Evolutionary conservation across 2,113 vertebrate genomes (phyloP).

Genomic region (Pluvianellus socialis): DNA sequence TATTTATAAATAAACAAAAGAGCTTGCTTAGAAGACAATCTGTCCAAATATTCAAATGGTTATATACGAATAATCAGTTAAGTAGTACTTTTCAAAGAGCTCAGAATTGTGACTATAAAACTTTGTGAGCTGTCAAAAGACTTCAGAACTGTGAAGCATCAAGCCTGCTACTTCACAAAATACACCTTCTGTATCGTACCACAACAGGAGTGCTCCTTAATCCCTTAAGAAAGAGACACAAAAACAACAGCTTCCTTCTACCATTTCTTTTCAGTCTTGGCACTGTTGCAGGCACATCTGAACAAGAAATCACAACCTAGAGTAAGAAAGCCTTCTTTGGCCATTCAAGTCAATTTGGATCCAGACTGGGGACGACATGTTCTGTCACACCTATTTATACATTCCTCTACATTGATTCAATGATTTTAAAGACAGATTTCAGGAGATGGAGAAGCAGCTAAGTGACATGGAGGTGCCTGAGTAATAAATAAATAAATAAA

Average conservation of each 20-base stretch:
- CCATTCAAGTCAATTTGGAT: neutral
- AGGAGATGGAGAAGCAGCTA: neutral
- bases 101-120: neutral
- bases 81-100: neutral
- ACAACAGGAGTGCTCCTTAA: neutral
- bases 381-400: neutral
- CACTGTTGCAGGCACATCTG: neutral
- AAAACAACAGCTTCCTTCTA: neutral
- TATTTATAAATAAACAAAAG: slow-evolving; percentile 55
- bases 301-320: neutral
- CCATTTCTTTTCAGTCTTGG: neutral
- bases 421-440: neutral
- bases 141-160: neutral
- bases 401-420: neutral
- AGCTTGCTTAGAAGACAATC: slow-evolving; percentile 24
- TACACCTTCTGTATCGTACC: neutral
- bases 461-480: neutral
- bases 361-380: neutral
- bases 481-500: neutral
- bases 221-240: neutral
- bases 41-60: slow-evolving; percentile 8
- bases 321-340: neutral
- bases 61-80: neutral
- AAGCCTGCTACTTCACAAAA: neutral
- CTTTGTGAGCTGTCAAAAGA: neutral